phyloP scores from a whole-genome alignment of 2,888 invertebrate genomes.

The Theodoxus fluviatilis region DNA sequence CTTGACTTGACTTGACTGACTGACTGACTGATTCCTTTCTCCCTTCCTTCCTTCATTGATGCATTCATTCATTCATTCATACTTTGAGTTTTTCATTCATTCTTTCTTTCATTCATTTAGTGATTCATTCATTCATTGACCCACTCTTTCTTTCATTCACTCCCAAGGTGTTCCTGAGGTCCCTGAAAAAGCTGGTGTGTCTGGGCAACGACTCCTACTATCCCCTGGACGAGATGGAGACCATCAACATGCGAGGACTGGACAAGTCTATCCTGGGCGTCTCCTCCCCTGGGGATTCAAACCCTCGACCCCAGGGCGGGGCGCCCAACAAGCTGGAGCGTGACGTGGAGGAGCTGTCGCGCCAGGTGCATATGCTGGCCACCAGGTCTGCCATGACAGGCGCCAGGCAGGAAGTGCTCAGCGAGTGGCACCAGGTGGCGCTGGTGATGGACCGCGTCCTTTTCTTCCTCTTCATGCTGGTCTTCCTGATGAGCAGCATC shows the following conservation, averaged over 20 bases:
- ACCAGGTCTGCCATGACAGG: constrained; percentile 39
- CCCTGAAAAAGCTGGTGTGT: constrained; percentile 50
- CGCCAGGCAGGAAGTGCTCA: constrained; percentile 40
- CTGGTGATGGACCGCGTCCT: constrained; percentile 59
- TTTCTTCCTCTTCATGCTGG: constrained; percentile 48
- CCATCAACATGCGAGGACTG: constrained; percentile 48
- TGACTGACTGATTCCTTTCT: too few relatives aligned
- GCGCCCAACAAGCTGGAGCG: constrained; percentile 41
- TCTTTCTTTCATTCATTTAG: neutral
- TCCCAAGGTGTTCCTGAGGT: constrained; percentile 48
- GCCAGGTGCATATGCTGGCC: constrained; percentile 44
- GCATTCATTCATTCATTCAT: too few relatives aligned
- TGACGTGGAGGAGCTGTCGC: constrained; percentile 49
- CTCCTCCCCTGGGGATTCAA: constrained; percentile 16
- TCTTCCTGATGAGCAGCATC: constrained; percentile 50
- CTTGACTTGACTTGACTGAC: too few relatives aligned
- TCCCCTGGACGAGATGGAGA: constrained; percentile 50
- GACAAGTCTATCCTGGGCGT: constrained; percentile 37
- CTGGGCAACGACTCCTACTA: constrained; percentile 52
- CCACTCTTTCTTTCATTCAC: constrained; percentile 12
- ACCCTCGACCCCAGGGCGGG: too few relatives aligned
- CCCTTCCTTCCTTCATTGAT: too few relatives aligned
- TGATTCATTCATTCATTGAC: too few relatives aligned
- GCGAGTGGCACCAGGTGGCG: constrained; percentile 58
- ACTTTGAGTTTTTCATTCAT: too few relatives aligned